A percentile compares a stretch with the other conserved stretches of the same genome.
These are phyloP conservation scores for Galerucella pusilla DNA, from an alignment of 2,888 invertebrate genomes.

Conservation along the genomic window DNA sequence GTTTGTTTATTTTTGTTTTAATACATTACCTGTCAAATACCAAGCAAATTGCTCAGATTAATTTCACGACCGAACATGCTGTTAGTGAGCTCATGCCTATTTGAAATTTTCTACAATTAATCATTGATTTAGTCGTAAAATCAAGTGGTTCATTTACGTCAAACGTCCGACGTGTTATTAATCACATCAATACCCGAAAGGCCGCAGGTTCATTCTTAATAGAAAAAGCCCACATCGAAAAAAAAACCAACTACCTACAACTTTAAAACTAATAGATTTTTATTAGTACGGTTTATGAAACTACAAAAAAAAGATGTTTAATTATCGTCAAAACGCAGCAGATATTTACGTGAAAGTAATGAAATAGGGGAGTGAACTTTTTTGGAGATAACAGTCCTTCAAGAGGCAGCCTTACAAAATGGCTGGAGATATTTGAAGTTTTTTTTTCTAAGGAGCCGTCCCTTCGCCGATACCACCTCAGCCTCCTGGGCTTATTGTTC, in stretches of 20 bases:
- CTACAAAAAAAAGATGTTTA: background rate
- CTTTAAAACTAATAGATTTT: constrained; percentile 8
- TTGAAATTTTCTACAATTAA: constrained; percentile 31
- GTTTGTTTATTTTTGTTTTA: background rate
- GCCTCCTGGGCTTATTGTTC: too few relatives aligned
- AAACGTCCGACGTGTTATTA: constrained; percentile 34
- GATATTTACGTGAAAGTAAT: too few relatives aligned
- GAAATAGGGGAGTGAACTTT: too few relatives aligned
- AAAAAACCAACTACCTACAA: constrained; percentile 32
- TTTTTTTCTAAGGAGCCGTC: too few relatives aligned
- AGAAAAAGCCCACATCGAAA: constrained; percentile 34
- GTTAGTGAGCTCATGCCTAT: constrained; percentile 11
- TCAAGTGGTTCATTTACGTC: constrained; percentile 37
- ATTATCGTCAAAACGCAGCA: too few relatives aligned
- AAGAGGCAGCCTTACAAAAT: too few relatives aligned
- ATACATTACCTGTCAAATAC: background rate
- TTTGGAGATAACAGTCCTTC: too few relatives aligned
- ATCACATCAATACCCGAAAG: constrained; percentile 26
- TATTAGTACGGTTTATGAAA: constrained; percentile 5
- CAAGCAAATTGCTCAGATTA: constrained; percentile 10
- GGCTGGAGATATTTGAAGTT: too few relatives aligned
- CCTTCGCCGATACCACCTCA: too few relatives aligned
- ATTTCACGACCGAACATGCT: constrained; percentile 6
- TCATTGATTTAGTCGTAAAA: constrained; percentile 37
- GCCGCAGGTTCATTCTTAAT: constrained; percentile 26